Evolutionary conservation across 2,888 invertebrate species (phyloP), one percentile per base, ranked within the genome.

Genomic region (Micoletzkya japonica): DNA sequence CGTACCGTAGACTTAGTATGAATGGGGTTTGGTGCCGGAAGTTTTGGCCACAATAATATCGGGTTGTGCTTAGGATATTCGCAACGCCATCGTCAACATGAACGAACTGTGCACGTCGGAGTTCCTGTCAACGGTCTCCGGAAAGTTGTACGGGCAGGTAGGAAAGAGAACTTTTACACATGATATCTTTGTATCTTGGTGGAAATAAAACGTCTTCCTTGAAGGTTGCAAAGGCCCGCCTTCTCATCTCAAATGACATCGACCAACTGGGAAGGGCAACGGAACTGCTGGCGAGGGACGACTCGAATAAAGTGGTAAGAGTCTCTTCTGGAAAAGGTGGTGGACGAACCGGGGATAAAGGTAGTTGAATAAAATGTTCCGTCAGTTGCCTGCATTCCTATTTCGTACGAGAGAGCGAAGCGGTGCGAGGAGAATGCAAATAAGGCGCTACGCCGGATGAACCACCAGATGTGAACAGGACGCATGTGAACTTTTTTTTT

Each of bases 221-320:
- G 17, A 30, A 68, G 68, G 68, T 50, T 2, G 57, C 68, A 1
- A 68, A 68, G 32, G 68, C 68, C n/a, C 68, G 68, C 49, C 58
- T 68, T 1, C 58, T 68, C 32, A 68, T 68, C 32, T 37, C 57
- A 7, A 68, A 68, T 28, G 68, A 68, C 36, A 58, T 68, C 32
- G 68, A 68, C n/a, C 68, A 68, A 49, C 26, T 68, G 68, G 39
- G 68, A 17, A 68, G 58, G 26, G 52, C 30, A 24, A 68, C 49
- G 34, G 57, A 68, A 34, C 24, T 49, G 1, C 58, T 68, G n/a
- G 58, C 58, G 24, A 58, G 49, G 28, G 58, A 57, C 24, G 68
- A 58, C 44, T 32, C 49, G 14, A 57, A 30, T 1, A 68, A 68
- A 24, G 34, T 32, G 58, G 68, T 68, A 49, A 44, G 64, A 50